Base-by-base conservation (phyloP, 2,113 vertebrate genomes). In the Megaceryle torquata region DNA sequence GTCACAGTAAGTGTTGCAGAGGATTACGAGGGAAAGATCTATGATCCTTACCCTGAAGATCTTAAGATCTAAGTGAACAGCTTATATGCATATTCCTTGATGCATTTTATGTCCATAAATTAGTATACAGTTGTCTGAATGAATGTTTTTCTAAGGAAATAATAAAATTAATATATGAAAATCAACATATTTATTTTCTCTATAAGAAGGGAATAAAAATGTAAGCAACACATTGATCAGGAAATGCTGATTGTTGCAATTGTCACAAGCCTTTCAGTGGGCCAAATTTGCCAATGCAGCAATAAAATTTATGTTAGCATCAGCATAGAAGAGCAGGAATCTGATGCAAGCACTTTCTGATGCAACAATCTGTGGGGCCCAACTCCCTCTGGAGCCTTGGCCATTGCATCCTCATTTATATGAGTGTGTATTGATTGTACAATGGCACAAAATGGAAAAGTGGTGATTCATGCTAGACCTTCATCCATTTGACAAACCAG, bases 371-470 rank as follows among this genome's bases (percentile, higher is more conserved):
- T 72, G 31, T 65, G 88, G 72, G 65, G 28, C n/a, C 43, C 57
- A 93, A 15, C 50, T 95, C 81, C 69, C 83, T 69, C 72, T 86
- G 90, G 72, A 92, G 60, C 64, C 61, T 93, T 93, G 90, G 77
- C 53, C 88, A 82, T 61, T 65, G 88, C 77, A 60, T 89, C 72
- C 41, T 94, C 93, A 95, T 94, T 96, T 96, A 75, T 91, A 57
- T 84, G 90, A 93, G 90, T 86, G 31, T 61, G 28, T 96, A 95
- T 94, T 92, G 96, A 97, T 95, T 95, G 88, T 79, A 89, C 80
- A 82, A 8, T 94, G 91, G 86, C 82, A 86, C 92, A 88, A 96
- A 94, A 94, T 71, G 82, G 51, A 90, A 94, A 86, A 91, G 76
- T 91, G 78, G 33, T 96, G 91, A 94, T 93, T 96, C 93, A 89